A percentile compares a stretch with the other conserved stretches of the same genome.
phyloP scores from a whole-genome alignment of 2,797 vertebrate genomes.

The Chelmon rostratus region DNA sequence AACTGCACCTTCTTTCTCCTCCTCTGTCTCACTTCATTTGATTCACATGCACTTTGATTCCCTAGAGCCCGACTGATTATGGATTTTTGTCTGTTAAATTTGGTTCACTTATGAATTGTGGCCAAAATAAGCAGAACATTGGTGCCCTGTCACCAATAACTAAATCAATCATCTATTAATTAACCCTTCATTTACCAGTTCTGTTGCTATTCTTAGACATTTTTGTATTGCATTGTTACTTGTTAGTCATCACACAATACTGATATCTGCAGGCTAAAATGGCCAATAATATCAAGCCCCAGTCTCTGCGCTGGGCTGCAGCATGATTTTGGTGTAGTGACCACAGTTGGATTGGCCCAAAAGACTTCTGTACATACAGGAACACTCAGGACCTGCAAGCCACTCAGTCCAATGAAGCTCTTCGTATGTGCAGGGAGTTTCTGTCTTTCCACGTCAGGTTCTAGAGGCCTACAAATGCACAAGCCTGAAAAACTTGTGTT shows the following conservation, averaged over 20 bases:
- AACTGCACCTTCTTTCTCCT: not conserved
- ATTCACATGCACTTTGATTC: not conserved
- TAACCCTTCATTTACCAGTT: not conserved
- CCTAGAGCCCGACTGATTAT: not conserved
- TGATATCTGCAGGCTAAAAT: no score
- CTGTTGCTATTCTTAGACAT: not conserved
- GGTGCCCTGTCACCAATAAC: not conserved
- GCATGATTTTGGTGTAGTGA: no score
- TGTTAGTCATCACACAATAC: no score
- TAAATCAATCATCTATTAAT: not conserved
- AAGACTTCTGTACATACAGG: no score
- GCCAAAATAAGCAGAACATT: not conserved
- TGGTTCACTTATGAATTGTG: not conserved
- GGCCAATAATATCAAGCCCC: no score
- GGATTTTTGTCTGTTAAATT: not conserved
- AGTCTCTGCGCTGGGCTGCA: no score
- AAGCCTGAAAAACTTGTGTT: not conserved
- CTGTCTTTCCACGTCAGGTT: not conserved
- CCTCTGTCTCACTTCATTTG: conserved; percentile 2
- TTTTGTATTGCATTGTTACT: not conserved
- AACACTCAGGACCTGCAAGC: no score
- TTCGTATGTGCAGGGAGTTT: not conserved
- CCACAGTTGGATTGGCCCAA: no score
- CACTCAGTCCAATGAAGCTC: not conserved
- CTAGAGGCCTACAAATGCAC: not conserved